phyloP scores from a whole-genome alignment of 1,140 invertebrate species.

The Plodia interpunctella region DNA sequence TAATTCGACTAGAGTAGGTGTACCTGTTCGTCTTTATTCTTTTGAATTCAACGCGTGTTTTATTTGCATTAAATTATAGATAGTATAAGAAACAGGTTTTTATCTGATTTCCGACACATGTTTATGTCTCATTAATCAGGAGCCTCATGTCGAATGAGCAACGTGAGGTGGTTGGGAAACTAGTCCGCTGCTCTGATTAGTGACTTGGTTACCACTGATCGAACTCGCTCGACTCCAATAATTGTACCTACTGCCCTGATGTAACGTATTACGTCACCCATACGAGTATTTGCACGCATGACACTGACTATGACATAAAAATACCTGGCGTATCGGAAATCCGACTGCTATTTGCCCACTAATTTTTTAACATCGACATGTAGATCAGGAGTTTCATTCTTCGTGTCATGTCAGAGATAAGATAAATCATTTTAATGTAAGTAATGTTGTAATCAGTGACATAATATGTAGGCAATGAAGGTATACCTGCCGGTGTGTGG shows the following conservation, averaged over 20 bases:
- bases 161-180: not conserved
- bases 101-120: too few relatives aligned
- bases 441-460: not conserved
- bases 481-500: not conserved
- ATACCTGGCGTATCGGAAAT: not conserved
- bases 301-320: constrained; percentile 5
- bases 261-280: constrained; percentile 2
- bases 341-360: not conserved
- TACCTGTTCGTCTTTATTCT: too few relatives aligned
- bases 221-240: not conserved
- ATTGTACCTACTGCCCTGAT: constrained; percentile 3
- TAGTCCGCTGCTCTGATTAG: constrained; percentile 9
- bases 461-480: not conserved
- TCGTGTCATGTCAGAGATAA: too few relatives aligned
- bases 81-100: too few relatives aligned
- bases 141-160: too few relatives aligned
- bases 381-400: too few relatives aligned
- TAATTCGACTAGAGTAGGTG: too few relatives aligned
- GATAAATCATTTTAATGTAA: not conserved
- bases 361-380: too few relatives aligned
- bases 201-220: constrained; percentile 2
- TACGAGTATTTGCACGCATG: constrained; percentile 3
- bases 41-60: too few relatives aligned
- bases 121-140: too few relatives aligned
- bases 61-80: too few relatives aligned